Conservation (phyloP, 2,113 vertebrate species). For the Pagrus major region DNA sequence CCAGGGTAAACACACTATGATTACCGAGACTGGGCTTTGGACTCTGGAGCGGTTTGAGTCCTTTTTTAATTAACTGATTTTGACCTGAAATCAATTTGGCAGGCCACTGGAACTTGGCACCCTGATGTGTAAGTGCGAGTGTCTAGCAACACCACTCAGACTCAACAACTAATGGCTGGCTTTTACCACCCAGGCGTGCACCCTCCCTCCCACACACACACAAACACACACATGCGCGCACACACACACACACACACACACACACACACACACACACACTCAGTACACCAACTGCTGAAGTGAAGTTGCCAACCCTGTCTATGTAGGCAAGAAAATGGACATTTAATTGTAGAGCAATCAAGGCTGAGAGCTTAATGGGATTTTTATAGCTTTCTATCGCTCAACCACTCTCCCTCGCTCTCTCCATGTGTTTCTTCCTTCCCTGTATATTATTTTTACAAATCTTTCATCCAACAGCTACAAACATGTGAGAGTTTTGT, state of each 20-base stretch:
- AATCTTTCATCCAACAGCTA: background rate
- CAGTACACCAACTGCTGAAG: constrained; percentile 50
- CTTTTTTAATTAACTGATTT: constrained; percentile 66
- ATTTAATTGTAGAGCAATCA: constrained; percentile 81
- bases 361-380: constrained; percentile 77
- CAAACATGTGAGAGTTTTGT: constrained; percentile 11
- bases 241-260: constrained; percentile 27
- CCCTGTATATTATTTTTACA: background rate
- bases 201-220: constrained; percentile 7
- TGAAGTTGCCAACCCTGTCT: constrained; percentile 62
- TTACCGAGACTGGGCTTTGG: constrained; percentile 21
- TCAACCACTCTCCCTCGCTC: constrained; percentile 42
- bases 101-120: constrained; percentile 44
- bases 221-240: constrained; percentile 35
- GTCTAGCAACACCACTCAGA: constrained; percentile 41
- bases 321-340: constrained; percentile 75
- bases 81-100: constrained; percentile 66
- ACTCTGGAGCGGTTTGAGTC: constrained; percentile 35
- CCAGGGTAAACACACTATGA: constrained; percentile 23
- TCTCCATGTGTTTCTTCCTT: constrained; percentile 3
- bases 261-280: constrained; percentile 27
- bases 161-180: constrained; percentile 51
- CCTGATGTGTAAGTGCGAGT: constrained; percentile 37
- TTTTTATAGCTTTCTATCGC: constrained; percentile 70
- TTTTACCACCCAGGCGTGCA: constrained; percentile 25